Conservation (phyloP, 1,140 invertebrate species). For the Drosophila arizonae region DNA sequence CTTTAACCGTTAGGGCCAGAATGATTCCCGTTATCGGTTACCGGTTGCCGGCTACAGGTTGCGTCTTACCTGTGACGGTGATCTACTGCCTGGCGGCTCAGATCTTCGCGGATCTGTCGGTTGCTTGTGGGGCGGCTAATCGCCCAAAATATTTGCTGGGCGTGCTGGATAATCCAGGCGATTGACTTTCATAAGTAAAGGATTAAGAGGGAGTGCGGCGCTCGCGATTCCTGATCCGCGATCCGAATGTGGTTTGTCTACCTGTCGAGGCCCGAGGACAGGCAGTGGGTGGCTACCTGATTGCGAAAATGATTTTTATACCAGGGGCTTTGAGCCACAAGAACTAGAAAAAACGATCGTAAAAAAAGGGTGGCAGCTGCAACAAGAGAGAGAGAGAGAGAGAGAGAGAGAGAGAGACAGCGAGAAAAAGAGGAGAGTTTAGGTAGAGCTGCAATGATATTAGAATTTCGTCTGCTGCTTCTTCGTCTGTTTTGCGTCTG, state of each 20-base stretch:
- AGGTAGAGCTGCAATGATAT: constrained; percentile 17
- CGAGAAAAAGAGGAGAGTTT: neutral
- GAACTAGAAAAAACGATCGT: constrained; percentile 26
- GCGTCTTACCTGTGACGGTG: neutral
- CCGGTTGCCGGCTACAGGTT: neutral
- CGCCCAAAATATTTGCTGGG: constrained; percentile 78
- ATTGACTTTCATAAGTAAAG: constrained; percentile 80
- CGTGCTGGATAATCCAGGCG: constrained; percentile 72
- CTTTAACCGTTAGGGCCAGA: neutral
- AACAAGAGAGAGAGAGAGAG: neutral
- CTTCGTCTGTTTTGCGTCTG: neutral
- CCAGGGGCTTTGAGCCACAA: constrained; percentile 2
- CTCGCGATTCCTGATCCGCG: constrained; percentile 2
- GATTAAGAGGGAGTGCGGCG: constrained; percentile 50
- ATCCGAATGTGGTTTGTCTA: constrained; percentile 47
- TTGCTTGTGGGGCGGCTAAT: constrained; percentile 67
- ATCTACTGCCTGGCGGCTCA: neutral
- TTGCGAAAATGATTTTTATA: constrained; percentile 25
- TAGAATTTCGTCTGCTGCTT: neutral
- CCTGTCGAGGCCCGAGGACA: constrained; percentile 1
- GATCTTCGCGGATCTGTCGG: constrained; percentile 32
- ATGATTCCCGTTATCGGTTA: neutral
- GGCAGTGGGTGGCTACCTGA: constrained; percentile 10
- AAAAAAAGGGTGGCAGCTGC: constrained; percentile 69
- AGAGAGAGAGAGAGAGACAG: neutral